Conservation (phyloP, 92 coral and sea anemone genomes). For the Porites divaricata region DNA sequence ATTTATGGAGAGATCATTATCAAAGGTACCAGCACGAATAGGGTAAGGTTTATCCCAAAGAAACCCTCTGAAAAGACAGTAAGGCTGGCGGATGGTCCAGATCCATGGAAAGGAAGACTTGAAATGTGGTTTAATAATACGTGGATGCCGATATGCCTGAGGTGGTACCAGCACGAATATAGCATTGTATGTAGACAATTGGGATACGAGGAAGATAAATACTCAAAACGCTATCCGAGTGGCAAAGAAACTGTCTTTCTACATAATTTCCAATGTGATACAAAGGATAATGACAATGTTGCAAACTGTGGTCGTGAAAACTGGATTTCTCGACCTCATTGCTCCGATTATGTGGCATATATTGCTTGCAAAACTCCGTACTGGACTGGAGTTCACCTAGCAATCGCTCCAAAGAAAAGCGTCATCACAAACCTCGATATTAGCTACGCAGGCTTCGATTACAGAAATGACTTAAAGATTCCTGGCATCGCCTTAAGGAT, state of each 20-base stretch:
- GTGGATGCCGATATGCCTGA: constrained; percentile 49
- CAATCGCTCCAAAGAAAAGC: constrained; percentile 37
- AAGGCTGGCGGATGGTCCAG: constrained; percentile 38
- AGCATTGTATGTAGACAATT: constrained; percentile 39
- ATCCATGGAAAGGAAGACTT: constrained; percentile 53
- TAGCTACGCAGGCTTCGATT: constrained; percentile 46
- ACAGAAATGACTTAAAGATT: constrained; percentile 29
- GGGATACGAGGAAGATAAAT: not conserved
- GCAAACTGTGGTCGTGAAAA: constrained; percentile 8
- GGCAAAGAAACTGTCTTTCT: constrained; percentile 9
- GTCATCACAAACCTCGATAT: constrained; percentile 33
- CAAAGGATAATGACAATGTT: constrained; percentile 13
- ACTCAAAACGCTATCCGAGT: not conserved
- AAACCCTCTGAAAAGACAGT: not conserved
- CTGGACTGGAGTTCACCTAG: constrained; percentile 64
- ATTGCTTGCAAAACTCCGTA: constrained; percentile 42
- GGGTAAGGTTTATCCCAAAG: constrained; percentile 33
- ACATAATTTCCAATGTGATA: constrained; percentile 37
- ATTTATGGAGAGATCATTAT: constrained; percentile 33
- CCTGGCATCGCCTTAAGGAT: constrained; percentile 48
- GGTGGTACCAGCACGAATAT: not conserved
- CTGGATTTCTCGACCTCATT: constrained; percentile 18
- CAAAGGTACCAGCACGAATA: constrained; percentile 18
- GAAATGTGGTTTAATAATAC: constrained; percentile 47
- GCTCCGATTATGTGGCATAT: constrained; percentile 5